phyloP scores from a whole-genome alignment of 2,797 vertebrate species.

The Natrix natrix region DNA sequence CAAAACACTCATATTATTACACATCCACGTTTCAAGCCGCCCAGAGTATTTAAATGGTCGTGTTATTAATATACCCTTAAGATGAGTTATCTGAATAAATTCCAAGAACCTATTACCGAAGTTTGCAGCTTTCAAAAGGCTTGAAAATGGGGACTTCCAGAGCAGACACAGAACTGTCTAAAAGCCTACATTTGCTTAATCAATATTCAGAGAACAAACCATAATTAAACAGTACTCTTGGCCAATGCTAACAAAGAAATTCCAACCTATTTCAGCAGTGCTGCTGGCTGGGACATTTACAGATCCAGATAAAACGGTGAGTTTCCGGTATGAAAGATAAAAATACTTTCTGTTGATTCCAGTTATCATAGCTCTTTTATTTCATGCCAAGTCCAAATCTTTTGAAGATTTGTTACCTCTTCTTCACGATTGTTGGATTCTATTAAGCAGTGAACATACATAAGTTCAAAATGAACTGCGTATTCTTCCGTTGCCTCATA shows the following conservation, averaged over 20 bases:
- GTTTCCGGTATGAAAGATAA: background rate
- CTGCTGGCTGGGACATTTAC: background rate
- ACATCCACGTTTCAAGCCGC: background rate
- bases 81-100: conserved; percentile 19
- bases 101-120: background rate
- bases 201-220: background rate
- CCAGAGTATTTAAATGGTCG: background rate
- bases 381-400: background rate
- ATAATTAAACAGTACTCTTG: background rate
- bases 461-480: background rate
- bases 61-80: background rate
- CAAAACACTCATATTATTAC: background rate
- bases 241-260: background rate
- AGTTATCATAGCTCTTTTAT: conserved; percentile 9
- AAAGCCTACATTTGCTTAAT: background rate
- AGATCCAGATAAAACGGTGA: background rate
- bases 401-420: background rate
- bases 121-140: background rate
- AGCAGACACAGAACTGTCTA: background rate
- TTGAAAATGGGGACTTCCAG: conserved; percentile 7
- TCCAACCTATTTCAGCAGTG: background rate
- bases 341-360: background rate
- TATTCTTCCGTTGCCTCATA: background rate
- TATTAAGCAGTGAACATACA: background rate
- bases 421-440: background rate